Evolutionary conservation across 2,797 vertebrate genomes (phyloP), one percentile per base, ranked within the genome.

Genomic region (Ctenochaetus hawaiiensis): DNA sequence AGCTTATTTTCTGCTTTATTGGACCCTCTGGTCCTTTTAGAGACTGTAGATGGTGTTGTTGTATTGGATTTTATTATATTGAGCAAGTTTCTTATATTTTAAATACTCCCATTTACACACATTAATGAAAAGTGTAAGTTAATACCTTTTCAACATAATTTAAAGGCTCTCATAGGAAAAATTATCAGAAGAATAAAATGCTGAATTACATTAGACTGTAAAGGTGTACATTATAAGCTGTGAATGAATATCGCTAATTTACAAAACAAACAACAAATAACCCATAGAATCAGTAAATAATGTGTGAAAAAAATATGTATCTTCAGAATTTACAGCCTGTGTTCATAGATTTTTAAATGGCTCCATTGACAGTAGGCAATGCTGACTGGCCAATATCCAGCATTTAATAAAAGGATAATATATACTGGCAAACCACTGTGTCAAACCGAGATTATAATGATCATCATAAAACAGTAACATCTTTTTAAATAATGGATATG

Each of bases 391-490:
- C 43, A 74, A 57, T 59, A 63, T 43, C 61, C 64, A 75, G 43
- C 22, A 66, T 75, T 77, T 80, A 67, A 68, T 72, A 43, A 43
- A 72, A 66, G 37, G 3, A 51, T 56, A 62, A 53, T 53, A 58
- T 49, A 70, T 44, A 43, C 37, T 34, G 18, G 39, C 52, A 64
- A 60, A 54, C 57, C 52, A 34, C n/a, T 51, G 52, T 63, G 63
- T 81, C 56, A 61, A 63, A 30, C 4, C 2, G 6, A 60, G n/a
- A 66, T 59, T 72, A 67, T 67, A 72, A 81, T 71, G n/a, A 62
- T 61, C 66, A 65, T 66, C 47, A 75, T 75, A 69, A 80, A 75
- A 63, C 37, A 66, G 34, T 39, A 37, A 51, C 16, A 59, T 67
- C 11, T 65, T 66, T 67, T 69, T 53, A 62, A 80, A 44, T 71